phyloP scores from a whole-genome alignment of 2,113 vertebrate genomes.

The Lethenteron camtschaticum region DNA sequence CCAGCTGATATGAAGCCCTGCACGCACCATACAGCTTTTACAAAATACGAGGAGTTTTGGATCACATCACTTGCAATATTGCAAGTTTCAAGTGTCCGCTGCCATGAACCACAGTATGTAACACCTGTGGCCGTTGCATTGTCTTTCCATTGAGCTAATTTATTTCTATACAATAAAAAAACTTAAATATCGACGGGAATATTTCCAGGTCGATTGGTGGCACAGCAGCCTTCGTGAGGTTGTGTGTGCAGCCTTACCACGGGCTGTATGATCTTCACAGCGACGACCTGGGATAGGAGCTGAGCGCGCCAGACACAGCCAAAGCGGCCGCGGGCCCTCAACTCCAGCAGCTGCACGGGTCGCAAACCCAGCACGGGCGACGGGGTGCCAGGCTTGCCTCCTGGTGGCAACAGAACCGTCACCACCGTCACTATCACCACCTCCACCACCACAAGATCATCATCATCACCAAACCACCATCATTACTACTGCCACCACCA shows the following conservation, averaged over 20 bases:
- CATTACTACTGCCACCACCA: too few species aligned
- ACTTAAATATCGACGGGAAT: constrained; percentile 6
- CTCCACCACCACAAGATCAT: too few species aligned
- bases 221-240: too few species aligned
- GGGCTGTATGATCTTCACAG: constrained; percentile 91
- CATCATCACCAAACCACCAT: too few species aligned
- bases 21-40: too few species aligned
- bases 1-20: too few species aligned
- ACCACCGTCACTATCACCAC: too few species aligned
- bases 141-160: neutral
- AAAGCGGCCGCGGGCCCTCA: constrained; percentile 86
- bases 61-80: too few species aligned
- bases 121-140: neutral
- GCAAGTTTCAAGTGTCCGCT: too few species aligned
- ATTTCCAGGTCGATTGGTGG: neutral
- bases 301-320: constrained; percentile 97
- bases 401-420: constrained; percentile 18
- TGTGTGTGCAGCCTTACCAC: constrained; percentile 34
- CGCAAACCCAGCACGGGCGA: constrained; percentile 72
- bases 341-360: constrained; percentile 70
- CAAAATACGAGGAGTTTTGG: too few species aligned
- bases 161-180: neutral
- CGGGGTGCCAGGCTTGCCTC: constrained; percentile 69
- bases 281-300: constrained; percentile 66
- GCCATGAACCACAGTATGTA: neutral